Percentiles rank a stretch among this genome's conserved stretches.
Conservation (phyloP, 2,888 invertebrate species). For the Thelaira solivaga region DNA sequence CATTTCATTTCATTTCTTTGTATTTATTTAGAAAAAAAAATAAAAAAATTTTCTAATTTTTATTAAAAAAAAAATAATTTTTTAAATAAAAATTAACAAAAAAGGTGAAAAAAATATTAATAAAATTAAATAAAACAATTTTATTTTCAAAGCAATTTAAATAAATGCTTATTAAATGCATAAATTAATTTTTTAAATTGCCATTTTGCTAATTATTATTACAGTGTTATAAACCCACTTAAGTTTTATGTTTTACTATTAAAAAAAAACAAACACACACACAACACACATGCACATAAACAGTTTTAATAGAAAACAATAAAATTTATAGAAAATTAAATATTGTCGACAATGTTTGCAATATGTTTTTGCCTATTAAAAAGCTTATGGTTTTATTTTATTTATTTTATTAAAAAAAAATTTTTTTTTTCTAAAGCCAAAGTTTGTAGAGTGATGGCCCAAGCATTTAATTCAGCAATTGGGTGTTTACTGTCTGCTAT, state of each 20-base stretch:
- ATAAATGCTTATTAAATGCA: neutral
- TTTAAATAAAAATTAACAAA: too few relatives aligned
- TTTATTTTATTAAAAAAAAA: too few relatives aligned
- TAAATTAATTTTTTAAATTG: neutral
- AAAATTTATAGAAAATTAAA: conserved; percentile 17
- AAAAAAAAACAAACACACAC: too few relatives aligned
- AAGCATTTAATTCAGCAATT: conserved; percentile 49
- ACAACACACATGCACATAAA: too few relatives aligned
- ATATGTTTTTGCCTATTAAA: neutral
- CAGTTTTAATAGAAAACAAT: conserved; percentile 26
- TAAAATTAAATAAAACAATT: neutral
- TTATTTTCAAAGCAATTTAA: neutral
- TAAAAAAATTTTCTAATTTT: too few relatives aligned
- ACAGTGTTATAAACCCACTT: conserved; percentile 32
- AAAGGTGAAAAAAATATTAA: too few relatives aligned
- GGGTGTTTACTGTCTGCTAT: conserved; percentile 51
- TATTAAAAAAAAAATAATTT: too few relatives aligned
- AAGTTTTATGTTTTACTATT: conserved; percentile 17
- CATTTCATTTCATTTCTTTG: too few relatives aligned
- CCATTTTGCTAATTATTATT: conserved; percentile 21
- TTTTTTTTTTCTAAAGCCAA: neutral
- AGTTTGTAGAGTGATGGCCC: conserved; percentile 12
- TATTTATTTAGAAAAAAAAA: too few relatives aligned
- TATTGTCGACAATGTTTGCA: neutral
- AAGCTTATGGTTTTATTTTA: neutral